phyloP scores from a whole-genome alignment of 1,140 invertebrate species.

The Drosophila nigrodunni region DNA sequence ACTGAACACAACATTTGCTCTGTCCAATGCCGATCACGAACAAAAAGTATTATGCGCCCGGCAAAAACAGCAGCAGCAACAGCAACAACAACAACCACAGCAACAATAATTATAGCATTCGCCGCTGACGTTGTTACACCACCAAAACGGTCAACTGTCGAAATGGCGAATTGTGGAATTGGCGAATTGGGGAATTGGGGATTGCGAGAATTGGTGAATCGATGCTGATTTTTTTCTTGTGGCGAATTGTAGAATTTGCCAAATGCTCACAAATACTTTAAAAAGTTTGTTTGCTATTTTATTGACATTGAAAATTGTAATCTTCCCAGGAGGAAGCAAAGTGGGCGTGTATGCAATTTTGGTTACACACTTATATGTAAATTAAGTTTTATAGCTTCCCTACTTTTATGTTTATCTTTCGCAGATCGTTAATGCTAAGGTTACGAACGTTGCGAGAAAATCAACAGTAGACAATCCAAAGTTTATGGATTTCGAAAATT shows the following conservation, averaged over 20 bases:
- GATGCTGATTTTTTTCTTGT: background rate
- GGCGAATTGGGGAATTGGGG: conserved; percentile 5
- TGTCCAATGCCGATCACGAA: conserved; percentile 72
- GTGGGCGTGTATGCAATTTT: background rate
- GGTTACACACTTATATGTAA: background rate
- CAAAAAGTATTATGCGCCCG: conserved; percentile 44
- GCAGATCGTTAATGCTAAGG: conserved; percentile 1
- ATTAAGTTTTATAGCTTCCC: background rate
- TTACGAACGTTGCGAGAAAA: conserved; percentile 10
- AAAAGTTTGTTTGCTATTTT: conserved; percentile 6
- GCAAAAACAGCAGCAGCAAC: conserved; percentile 63
- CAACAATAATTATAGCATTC: conserved; percentile 44
- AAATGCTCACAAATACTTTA: background rate
- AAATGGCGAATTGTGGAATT: conserved; percentile 24
- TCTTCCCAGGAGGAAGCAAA: conserved; percentile 10
- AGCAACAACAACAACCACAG: conserved; percentile 18
- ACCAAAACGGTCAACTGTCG: conserved; percentile 23
- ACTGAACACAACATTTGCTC: conserved; percentile 68
- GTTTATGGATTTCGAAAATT: background rate
- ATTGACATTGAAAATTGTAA: conserved; percentile 3
- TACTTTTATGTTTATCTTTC: background rate
- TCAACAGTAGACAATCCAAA: conserved; percentile 5
- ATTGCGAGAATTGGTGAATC: conserved; percentile 16
- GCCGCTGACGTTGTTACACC: conserved; percentile 55
- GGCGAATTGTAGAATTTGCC: background rate